Base-by-base conservation (phyloP, 2,888 invertebrate species). In the Habroteleia sp. region DNA sequence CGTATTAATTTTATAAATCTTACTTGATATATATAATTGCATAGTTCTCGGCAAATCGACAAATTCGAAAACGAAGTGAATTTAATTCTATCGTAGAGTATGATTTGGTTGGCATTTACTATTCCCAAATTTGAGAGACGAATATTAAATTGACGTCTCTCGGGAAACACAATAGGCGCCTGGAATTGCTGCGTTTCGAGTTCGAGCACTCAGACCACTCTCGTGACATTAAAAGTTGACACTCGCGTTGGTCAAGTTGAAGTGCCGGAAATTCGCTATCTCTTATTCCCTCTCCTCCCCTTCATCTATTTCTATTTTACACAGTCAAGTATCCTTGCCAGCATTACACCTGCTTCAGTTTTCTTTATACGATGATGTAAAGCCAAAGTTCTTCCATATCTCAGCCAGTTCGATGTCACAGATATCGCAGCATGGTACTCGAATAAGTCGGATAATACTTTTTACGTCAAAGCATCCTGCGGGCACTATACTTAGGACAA, bases 221-320 rank as follows among this genome's bases (percentile, higher is more conserved):
- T 33, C n/a, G 74, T 72, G 74, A 76, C 79, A 81, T 83, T 80
- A 81, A 81, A 83, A 83, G 80, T 81, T 82, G 81, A 81, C 80
- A 81, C 77, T 76, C 50, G 77, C 68, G 46, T 71, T 62, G 75
- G 77, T 74, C 72, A 79, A 80, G 76, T 81, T 77, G 76, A 37
- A 65, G 71, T 68, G 65, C 65, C 62, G 65, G 77, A 77, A 76
- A 71, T 76, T 74, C 46, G 31, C 23, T 48, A n/a, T 48, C 29
- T 44, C 48, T 16, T 11, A 20, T 14, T 16, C n/a, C 35, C 8
- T 13, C 46, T 42, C 29, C 1, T 39, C 5, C 39, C 16, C 42
- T 23, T 14, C 25, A 6, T 46, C 35, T 29, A 25, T 23, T 39
- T n/a, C 31, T n/a, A n/a, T 5, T n/a, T n/a, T n/a, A n/a, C n/a